Base-by-base conservation (phyloP, 2,888 invertebrate genomes). In the Drosophila recens region DNA sequence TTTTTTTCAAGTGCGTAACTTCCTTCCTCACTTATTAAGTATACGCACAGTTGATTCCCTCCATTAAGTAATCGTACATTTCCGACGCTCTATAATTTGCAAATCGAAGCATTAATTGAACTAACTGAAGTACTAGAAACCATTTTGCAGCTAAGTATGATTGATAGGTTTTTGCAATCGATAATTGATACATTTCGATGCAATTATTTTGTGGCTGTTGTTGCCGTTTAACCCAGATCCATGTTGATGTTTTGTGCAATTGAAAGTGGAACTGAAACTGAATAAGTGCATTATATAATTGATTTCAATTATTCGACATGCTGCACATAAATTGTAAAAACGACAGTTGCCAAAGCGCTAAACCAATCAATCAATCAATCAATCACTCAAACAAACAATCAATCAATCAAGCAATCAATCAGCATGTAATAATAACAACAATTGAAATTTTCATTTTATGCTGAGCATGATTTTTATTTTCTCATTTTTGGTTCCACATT, bases 241-340 rank as follows among this genome's bases (percentile, higher is more conserved):
- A 36, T 4, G 9, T 13, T 3, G 5, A 11, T 34, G 33, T 1
- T 34, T 11, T 5, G 1, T 11, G 13, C 34, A 49, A 33, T 51
- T 36, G 23, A 13, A 38, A 15, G 15, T 15, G 36, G 36, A 17
- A 30, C 15, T 10, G 64, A 27, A 17, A 30, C 27, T 10, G 64
- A 15, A 23, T 65, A 33, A 43, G 49, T 64, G 56, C 49, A 58
- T 69, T 65, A 63, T 56, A 66, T 78, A 66, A 66, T 70, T 69
- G 76, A 56, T 69, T 64, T 75, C 72, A 76, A 75, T 76, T 76
- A 75, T 66, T n/a, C 56, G 58, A 36, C 52, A 36, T 43, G 51
- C 45, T 56, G 78, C 61, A 49, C 56, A 72, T 62, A 63, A 75
- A 75, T 67, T 66, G 34, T 49, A 59, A 45, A 59, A 69, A 71